Evolutionary conservation across 2,888 invertebrate species (phyloP), one percentile per base, ranked within the genome.

Genomic region (Heliconius sara): DNA sequence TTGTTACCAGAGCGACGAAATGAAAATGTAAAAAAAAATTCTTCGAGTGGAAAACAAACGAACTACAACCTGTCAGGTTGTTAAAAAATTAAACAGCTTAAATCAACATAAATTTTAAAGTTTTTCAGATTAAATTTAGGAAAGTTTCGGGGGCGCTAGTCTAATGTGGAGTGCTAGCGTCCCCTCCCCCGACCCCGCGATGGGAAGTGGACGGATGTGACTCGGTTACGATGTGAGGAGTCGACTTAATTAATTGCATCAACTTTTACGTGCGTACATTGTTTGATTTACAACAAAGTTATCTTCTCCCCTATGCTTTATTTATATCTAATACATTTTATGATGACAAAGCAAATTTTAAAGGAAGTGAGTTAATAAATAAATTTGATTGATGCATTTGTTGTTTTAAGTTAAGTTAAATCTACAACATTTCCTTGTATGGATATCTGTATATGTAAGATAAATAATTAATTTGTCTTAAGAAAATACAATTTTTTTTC

Each of bases 81-180:
- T 3, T 30, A 30, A 30, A 30, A 30, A 30, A 30, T 30, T 30
- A 30, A 30, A 30, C 30, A 30, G 6, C 34, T 34, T 19, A 52
- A 7, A 52, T 52, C 57, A 57, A 70, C 19, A 16, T 47, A 71
- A 7, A 47, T 71, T 25, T n/a, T 60, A 4, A 71, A 57, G 25
- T 57, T 57, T 34, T 60, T 73, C 5, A 34, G 27, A 75, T 65
- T 0, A 63, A n/a, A 47, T 13, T 75, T 19, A 75, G 27, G 1
- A 76, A 87, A 80, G n/a, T 25, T 78, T 47, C 19, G 84, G 86
- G 89, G 88, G 87, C 86, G 89, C 88, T 93, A 92, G 93, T 93
- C 93, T 92, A 91, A 92, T 93, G 89, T 87, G 86, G 91, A 91
- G 90, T 91, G 91, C 92, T 93, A 92, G 92, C 92, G 22, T 52